A percentile compares a stretch with the other conserved stretches of the same genome.
phyloP scores from a whole-genome alignment of 2,888 invertebrate genomes.

The Nomada fabriciana region DNA sequence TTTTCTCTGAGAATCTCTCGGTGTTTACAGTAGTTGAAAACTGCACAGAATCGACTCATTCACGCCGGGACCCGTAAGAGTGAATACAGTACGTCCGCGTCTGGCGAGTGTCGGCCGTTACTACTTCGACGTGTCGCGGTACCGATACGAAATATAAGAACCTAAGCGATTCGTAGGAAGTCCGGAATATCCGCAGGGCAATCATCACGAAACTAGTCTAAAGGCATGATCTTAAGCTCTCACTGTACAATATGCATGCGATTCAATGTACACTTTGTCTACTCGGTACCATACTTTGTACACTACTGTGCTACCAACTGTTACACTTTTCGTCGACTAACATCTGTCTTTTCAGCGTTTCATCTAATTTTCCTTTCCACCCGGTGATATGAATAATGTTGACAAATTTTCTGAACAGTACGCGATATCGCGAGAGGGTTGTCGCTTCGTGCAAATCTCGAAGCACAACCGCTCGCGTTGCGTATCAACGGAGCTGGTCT shows the following conservation, averaged over 20 bases:
- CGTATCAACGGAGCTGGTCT: not conserved
- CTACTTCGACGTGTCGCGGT: conserved; percentile 30
- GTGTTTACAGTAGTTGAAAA: conserved; percentile 48
- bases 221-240: conserved; percentile 61
- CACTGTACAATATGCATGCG: conserved; percentile 64
- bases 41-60: conserved; percentile 23
- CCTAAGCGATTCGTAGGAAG: not conserved
- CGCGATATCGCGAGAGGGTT: not conserved
- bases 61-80: not conserved
- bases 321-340: conserved; percentile 52
- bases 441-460: not conserved
- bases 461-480: not conserved
- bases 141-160: not conserved
- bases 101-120: conserved; percentile 33
- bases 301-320: conserved; percentile 17
- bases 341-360: conserved; percentile 60
- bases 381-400: not conserved
- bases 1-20: conserved; percentile 16
- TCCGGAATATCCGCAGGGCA: conserved; percentile 27
- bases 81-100: conserved; percentile 6
- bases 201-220: conserved; percentile 29
- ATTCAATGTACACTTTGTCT: conserved; percentile 54
- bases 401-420: not conserved
- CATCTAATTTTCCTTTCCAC: conserved; percentile 13
- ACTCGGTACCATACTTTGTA: conserved; percentile 36